These are phyloP conservation scores for Notothenia rossii DNA, from an alignment of 2,113 vertebrate species.

Conservation along the genomic window DNA sequence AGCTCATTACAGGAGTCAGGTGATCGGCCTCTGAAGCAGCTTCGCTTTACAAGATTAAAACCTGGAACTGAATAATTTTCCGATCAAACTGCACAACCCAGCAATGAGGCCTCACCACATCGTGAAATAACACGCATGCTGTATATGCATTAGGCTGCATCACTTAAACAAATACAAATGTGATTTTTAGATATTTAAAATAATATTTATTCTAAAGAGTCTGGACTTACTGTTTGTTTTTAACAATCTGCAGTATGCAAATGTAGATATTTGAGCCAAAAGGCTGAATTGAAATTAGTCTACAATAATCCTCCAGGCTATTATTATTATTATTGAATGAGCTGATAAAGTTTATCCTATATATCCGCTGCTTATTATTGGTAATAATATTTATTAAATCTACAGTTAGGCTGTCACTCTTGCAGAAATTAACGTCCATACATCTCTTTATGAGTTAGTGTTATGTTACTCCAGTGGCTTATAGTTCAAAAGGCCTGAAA, in stretches of 20 bases:
- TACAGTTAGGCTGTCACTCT: neutral
- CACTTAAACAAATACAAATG: neutral
- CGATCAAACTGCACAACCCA: neutral
- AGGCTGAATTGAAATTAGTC: neutral
- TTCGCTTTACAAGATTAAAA: slow-evolving; percentile 20
- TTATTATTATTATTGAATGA: neutral
- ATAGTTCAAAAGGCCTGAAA: neutral
- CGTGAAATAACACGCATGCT: slow-evolving; percentile 1
- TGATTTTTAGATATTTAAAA: neutral
- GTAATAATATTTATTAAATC: neutral
- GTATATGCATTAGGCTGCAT: neutral
- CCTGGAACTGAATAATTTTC: slow-evolving; percentile 10
- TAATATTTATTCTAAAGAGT: neutral
- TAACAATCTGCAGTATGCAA: neutral
- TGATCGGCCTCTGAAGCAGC: slow-evolving; percentile 32
- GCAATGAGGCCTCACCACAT: neutral
- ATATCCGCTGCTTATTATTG: neutral
- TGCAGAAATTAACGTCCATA: too few species aligned
- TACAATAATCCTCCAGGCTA: neutral
- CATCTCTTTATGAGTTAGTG: neutral
- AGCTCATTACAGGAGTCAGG: slow-evolving; percentile 60
- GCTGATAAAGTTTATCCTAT: neutral
- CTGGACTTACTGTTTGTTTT: neutral
- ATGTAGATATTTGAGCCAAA: neutral
- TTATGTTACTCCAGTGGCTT: neutral